Evolutionary conservation across 2,797 vertebrate genomes (phyloP), one percentile per base, ranked within the genome.

Genomic region (Buceros bicornis): DNA sequence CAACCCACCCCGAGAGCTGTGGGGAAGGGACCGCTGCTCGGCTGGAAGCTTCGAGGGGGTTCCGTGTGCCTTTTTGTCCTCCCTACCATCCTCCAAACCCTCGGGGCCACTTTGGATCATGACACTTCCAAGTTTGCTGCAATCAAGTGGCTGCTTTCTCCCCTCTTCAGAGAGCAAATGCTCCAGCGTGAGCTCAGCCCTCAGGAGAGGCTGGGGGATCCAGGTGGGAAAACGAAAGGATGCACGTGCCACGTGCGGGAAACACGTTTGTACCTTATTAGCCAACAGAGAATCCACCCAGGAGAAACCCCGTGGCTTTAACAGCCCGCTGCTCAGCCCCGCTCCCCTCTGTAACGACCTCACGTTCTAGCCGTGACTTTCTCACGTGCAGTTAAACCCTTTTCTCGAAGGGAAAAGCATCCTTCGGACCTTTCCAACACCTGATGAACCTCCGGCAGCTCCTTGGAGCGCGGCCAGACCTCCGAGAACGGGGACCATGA

Each of bases 1-100:
- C 16, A 42, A 5, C 11, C 16, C 0, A 0, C 21, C 28, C 50
- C 0, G 0, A 37, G 48, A 64, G 43, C 57, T 1, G 0, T 18
- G 7, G 51, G 48, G 56, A 31, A 40, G 26, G 57, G 3, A n/a
- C 18, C 0, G 1, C 31, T 29, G 26, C 43, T 48, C 0, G 0
- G 42, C 12, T 71, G 67, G 16, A 54, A 2, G 12, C 25, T 40
- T n/a, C 8, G 1, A 19, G 42, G 24, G 5, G 18, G 17, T 19
- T 12, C 37, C 28, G 5, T 1, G 0, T 10, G 17, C 4, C 31
- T 28, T 43, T 19, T 42, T 40, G 24, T 28, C 21, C 22, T 60
- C 65, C 17, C 35, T 61, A 2, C 37, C 29, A 15, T 10, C 40
- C 40, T 40, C 67, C 1, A 2, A 61, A 26, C 1, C 14, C 26